Evolutionary conservation across 2,113 vertebrate genomes (phyloP), one percentile per base, ranked within the genome.

Genomic region (Anarrhichthys ocellatus): DNA sequence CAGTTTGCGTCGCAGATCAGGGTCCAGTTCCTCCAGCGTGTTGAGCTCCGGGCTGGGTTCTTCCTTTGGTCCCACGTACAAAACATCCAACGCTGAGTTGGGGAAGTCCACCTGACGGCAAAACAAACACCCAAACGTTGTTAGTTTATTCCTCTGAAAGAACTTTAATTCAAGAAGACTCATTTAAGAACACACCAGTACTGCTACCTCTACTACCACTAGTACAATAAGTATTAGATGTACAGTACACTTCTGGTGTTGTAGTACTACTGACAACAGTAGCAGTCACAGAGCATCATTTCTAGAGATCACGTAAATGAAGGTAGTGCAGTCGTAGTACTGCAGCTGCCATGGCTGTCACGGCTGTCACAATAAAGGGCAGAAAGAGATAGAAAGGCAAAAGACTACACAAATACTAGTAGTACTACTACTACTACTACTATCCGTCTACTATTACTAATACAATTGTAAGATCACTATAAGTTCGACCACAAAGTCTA

Each of bases 71-170:
- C 93, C 94, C 77, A 96, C 96, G 78, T 99, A 99, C 71, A 97
- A 91, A 87, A 97, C 94, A 68, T 98, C 96, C 91, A 96, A 93
- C 5, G 92, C 7, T 36, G 96, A 94, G 68, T 87, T 95, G 56
- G 98, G 97, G 44, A 99, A 99, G 73, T 99, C 97, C 93, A 99
- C 96, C 98, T 99, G 88, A 77, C 3, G 18, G 46, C 3, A 46
- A 79, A 46, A 79, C 9, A 64, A 27, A 76, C 2, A 78, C 32
- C 38, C 50, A 22, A 46, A 27, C 22, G 9, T 6, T n/a, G 29
- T 62, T 15, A 63, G n/a, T 27, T 63, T 65, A 48, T 52, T 67
- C 32, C 15, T 44, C n/a, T 59, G n/a, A 52, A 1, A 5, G 36
- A 48, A 44, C 6, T 67, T 40, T 56, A 18, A 58, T 58, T 40